A percentile compares a stretch with the other conserved stretches of the same genome.
Evolutionary conservation across 2,113 vertebrate species (phyloP).

Genomic region (Cochlearius cochlearius): DNA sequence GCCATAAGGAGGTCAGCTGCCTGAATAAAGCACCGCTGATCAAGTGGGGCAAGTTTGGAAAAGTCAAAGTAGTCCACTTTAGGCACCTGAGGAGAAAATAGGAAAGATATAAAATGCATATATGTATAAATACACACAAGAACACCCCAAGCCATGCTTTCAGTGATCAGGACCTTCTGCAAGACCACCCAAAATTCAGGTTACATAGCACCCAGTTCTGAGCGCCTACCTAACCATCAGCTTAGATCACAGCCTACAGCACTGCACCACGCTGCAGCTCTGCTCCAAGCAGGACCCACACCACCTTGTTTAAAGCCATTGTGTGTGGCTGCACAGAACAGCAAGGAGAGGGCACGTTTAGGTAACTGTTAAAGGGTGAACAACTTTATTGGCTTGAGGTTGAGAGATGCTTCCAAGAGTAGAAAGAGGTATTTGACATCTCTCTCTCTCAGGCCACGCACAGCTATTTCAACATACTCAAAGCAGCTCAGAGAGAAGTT

Average conservation of each 20-base stretch:
- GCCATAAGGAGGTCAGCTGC: slow-evolving; percentile 95
- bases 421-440: not conserved
- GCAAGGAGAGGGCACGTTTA: not conserved
- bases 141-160: not conserved
- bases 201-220: not conserved
- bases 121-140: not conserved
- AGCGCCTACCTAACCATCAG: not conserved
- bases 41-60: slow-evolving; percentile 79
- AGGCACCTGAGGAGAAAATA: slow-evolving; percentile 66
- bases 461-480: not conserved
- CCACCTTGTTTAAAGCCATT: accelerated
- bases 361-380: not conserved
- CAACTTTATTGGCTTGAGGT: not conserved
- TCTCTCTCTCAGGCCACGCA: not conserved
- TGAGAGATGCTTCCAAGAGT: not conserved
- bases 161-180: not conserved
- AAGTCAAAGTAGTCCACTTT: slow-evolving; percentile 92
- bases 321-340: not conserved
- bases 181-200: not conserved
- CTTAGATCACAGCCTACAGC: not conserved
- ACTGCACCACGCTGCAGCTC: not conserved
- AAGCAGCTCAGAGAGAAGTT: not conserved
- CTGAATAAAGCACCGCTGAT: slow-evolving; percentile 86
- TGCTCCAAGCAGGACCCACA: not conserved
- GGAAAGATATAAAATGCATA: not conserved